Evolutionary conservation across 2,888 invertebrate genomes (phyloP).

Genomic region (Drosophila fulvimacula): DNA sequence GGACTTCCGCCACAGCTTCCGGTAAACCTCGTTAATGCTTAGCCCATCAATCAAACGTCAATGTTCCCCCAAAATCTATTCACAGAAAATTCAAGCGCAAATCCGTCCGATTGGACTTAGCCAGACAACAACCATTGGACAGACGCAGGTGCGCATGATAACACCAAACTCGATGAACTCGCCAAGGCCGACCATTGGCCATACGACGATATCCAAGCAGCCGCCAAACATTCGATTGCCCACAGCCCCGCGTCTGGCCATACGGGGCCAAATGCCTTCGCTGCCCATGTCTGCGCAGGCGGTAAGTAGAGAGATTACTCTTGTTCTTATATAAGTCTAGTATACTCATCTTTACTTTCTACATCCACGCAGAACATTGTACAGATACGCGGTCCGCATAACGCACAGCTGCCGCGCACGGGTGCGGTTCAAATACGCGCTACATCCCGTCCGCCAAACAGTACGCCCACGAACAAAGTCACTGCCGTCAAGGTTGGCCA

Average conservation of each 20-base stretch:
- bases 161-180: slow-evolving; percentile 82
- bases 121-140: slow-evolving; percentile 86
- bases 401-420: slow-evolving; percentile 81
- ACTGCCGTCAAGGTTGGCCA: slow-evolving; percentile 84
- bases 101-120: slow-evolving; percentile 86
- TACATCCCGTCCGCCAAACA: slow-evolving; percentile 70
- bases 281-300: slow-evolving; percentile 82
- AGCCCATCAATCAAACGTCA: not conserved
- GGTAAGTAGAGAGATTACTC: slow-evolving; percentile 60
- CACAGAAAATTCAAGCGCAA: slow-evolving; percentile 85
- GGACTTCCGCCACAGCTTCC: slow-evolving; percentile 84
- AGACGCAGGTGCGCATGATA: slow-evolving; percentile 88
- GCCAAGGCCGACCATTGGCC: slow-evolving; percentile 83
- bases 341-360: slow-evolving; percentile 53
- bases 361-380: slow-evolving; percentile 81
- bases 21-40: slow-evolving; percentile 60
- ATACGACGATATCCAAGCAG: slow-evolving; percentile 85
- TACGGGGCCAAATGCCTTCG: slow-evolving; percentile 82
- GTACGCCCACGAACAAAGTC: slow-evolving; percentile 79
- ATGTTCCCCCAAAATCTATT: not conserved
- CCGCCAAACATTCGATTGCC: slow-evolving; percentile 83
- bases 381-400: slow-evolving; percentile 83
- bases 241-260: slow-evolving; percentile 80
- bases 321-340: not conserved
- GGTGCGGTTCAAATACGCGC: slow-evolving; percentile 83